Evolutionary conservation across 2,113 vertebrate genomes (phyloP).

Genomic region (Rattus rattus): DNA sequence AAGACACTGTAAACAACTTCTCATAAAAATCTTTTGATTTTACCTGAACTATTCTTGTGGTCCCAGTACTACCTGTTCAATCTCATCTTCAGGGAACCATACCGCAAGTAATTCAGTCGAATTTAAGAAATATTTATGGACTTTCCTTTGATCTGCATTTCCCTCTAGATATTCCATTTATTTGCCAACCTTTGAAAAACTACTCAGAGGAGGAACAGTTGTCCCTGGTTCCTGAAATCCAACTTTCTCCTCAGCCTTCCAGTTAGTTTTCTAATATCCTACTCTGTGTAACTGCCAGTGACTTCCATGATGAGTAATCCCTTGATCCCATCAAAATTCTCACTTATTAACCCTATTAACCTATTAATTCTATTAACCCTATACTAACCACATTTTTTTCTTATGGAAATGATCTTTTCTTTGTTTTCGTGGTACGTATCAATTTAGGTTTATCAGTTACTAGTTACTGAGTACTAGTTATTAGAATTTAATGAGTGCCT

Average conservation of each 20-base stretch:
- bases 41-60: neutral
- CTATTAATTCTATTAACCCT: neutral
- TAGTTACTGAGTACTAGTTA: neutral
- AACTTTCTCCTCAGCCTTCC: neutral
- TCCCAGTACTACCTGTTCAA: neutral
- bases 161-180: neutral
- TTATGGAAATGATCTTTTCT: neutral
- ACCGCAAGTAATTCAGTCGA: neutral
- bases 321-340: neutral
- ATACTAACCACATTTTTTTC: neutral
- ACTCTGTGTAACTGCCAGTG: neutral
- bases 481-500: slow-evolving; percentile 13
- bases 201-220: neutral
- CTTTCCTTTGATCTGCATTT: neutral
- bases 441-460: neutral
- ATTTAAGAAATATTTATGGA: slow-evolving; percentile 22
- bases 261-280: neutral
- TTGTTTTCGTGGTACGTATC: neutral
- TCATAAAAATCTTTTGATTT: neutral
- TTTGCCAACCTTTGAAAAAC: neutral
- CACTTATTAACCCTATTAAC: neutral
- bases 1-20: slow-evolving; percentile 6
- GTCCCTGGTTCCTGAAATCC: neutral
- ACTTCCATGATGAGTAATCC: neutral
- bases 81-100: neutral